phyloP scores from a whole-genome alignment of 2,888 invertebrate genomes.

The Calameuta pallipes region DNA sequence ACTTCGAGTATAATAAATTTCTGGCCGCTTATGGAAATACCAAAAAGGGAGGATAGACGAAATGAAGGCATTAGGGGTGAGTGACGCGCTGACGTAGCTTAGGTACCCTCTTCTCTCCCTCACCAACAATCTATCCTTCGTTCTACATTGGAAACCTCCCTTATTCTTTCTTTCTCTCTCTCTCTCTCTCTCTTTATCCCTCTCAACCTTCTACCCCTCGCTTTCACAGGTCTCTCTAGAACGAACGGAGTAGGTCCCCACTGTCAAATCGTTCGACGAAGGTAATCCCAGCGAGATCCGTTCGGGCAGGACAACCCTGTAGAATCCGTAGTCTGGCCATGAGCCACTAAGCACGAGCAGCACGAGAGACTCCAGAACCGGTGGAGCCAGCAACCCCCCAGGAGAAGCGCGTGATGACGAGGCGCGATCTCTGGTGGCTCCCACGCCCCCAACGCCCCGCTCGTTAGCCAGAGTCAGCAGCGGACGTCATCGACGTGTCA shows the following conservation, averaged over 20 bases:
- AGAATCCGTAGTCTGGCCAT: conserved; percentile 18
- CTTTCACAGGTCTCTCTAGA: conserved; percentile 22
- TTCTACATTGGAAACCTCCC: conserved; percentile 24
- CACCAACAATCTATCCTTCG: conserved; percentile 31
- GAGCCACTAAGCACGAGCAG: conserved; percentile 3
- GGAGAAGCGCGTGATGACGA: conserved; percentile 57
- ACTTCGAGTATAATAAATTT: conserved; percentile 57
- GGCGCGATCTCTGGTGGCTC: conserved; percentile 61
- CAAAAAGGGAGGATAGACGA: conserved; percentile 42
- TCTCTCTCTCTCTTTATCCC: background rate
- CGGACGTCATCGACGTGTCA: conserved; percentile 66
- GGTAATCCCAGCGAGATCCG: conserved; percentile 45
- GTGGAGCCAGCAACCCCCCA: conserved; percentile 17
- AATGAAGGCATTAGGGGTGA: conserved; percentile 60
- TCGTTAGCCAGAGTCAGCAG: conserved; percentile 66
- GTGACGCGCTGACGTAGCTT: conserved; percentile 58
- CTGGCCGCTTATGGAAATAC: conserved; percentile 53
- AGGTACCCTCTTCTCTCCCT: conserved; percentile 36
- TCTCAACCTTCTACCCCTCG: conserved; percentile 11
- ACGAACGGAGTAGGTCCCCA: conserved; percentile 31
- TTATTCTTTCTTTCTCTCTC: conserved; percentile 9
- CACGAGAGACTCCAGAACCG: background rate
- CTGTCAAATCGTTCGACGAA: conserved; percentile 47
- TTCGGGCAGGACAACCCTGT: conserved; percentile 34
- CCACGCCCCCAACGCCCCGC: conserved; percentile 63